A percentile compares a stretch with the other conserved stretches of the same genome.
Conservation (phyloP, 2,888 invertebrate species). For the Anoplius nigerrimus region DNA sequence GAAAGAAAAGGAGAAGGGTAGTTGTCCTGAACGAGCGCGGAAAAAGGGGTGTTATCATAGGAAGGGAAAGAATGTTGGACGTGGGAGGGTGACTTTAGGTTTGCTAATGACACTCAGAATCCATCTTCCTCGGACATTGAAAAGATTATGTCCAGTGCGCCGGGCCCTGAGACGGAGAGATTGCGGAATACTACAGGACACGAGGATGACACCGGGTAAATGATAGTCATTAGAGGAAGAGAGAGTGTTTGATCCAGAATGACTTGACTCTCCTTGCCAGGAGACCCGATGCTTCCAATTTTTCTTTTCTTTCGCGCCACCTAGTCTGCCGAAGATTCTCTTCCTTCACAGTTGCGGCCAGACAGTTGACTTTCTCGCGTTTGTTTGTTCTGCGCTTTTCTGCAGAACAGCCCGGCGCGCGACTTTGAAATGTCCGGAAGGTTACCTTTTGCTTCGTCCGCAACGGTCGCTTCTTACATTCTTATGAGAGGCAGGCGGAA, state of each 20-base stretch:
- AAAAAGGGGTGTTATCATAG: conserved; percentile 6
- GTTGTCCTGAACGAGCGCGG: conserved; percentile 23
- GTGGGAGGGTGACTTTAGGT: conserved; percentile 34
- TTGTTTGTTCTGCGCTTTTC: too few relatives aligned
- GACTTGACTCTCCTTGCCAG: conserved; percentile 32
- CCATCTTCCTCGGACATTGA: conserved; percentile 54
- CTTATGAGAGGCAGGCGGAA: too few relatives aligned
- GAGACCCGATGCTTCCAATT: conserved; percentile 18
- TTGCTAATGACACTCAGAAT: conserved; percentile 55
- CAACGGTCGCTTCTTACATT: too few relatives aligned
- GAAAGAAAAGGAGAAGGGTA: conserved; percentile 2
- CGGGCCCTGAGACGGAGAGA: conserved; percentile 23
- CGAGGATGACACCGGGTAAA: conserved; percentile 47
- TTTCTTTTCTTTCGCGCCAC: neutral
- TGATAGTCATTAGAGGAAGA: conserved; percentile 51
- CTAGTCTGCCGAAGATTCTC: too few relatives aligned
- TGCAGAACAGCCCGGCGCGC: too few relatives aligned
- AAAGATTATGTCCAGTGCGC: conserved; percentile 44
- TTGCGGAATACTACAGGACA: conserved; percentile 45
- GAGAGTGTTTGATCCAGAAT: conserved; percentile 41
- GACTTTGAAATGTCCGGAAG: too few relatives aligned
- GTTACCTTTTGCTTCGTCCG: neutral
- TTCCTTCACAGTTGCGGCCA: too few relatives aligned
- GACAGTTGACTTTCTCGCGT: neutral
- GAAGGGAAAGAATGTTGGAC: neutral